Base-by-base conservation (phyloP, 2,113 vertebrate species). In the Platysteira castanea region DNA sequence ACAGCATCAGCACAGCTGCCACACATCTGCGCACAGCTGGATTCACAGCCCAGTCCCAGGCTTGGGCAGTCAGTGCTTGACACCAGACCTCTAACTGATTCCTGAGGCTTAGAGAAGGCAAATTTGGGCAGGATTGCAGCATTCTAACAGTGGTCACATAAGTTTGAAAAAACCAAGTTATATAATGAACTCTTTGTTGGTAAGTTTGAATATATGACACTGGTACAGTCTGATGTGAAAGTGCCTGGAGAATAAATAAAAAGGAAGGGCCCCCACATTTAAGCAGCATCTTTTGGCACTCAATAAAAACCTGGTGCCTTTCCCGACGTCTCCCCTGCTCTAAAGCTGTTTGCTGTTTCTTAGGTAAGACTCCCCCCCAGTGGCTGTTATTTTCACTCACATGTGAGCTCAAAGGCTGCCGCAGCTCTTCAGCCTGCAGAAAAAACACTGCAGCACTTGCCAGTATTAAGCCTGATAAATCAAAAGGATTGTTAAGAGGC, bases 41-140 rank as follows among this genome's bases (percentile, higher is more conserved):
- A 41, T 22, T 2, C 4, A 19, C 31, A 3, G 9, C 24, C 2
- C 15, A 19, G 26, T 0, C 28, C 31, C 53, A 33, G 42, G 14
- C 31, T 13, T 1, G 22, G 15, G 23, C 14, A 54, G 9, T 9
- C 77, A 30, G 6, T 9, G 21, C 57, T 35, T 5, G 15, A n/a
- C 47, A 57, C 11, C 0, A 0, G 2, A 15, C 11, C 41, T 20
- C 13, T 1, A 24, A 10, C 13, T 13, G 13, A 4, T 6, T 54
- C 8, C 69, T 0, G 2, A 42, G 31, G n/a, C 31, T 24, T 2
- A 13, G 7, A 19, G 12, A 42, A 49, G 1, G 22, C n/a, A 11
- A 17, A 18, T 17, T 15, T 3, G 54, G 35, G 64, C 46, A 60
- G 30, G 28, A 26, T 4, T 10, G 52, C 27, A n/a, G 47, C 39